Evolutionary conservation across 2,113 vertebrate species (phyloP), one percentile per base, ranked within the genome.

Genomic region (Passer domesticus): DNA sequence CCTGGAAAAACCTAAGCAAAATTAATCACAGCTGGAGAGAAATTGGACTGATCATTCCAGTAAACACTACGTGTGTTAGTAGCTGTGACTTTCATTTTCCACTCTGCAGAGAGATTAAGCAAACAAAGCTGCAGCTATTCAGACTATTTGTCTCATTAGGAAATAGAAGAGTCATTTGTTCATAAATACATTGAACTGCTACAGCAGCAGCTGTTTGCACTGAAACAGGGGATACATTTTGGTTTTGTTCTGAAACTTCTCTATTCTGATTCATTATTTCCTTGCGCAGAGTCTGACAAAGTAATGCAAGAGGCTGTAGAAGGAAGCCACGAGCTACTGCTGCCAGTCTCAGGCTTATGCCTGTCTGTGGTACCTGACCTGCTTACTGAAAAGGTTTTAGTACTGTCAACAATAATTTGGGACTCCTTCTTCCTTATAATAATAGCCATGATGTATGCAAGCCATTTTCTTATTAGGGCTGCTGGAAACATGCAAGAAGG

Each of bases 1-100:
- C 35, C 33, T n/a, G 28, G 37, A 64, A 80, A 83, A 87, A 89
- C 21, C 37, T 35, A 66, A 30, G 28, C 28, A 77, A 46, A 81
- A 72, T 78, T 85, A 72, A 31, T 89, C 27, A 74, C 69, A 92
- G 39, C 60, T 60, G 53, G 47, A 43, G 19, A 66, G 37, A 83
- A 92, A 92, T 19, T 44, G 44, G 62, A 44, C 37, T 89, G 37
- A 81, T 88, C 56, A 68, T 78, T 35, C 49, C 50, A 64, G 58
- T 60, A 77, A 94, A 91, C 47, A 46, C 23, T 72, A n/a, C 41
- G 27, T 62, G 58, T 67, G 15, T 41, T 68, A 69, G 44, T 53
- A 73, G 41, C 59, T 83, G n/a, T 92, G 55, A 74, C 59, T 92
- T 91, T 72, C 82, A 56, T 89, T 89, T 87, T 75, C 70, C 75